These are phyloP conservation scores for Scaptomyza graminum DNA, from an alignment of 1,140 invertebrate species.

Conservation along the genomic window DNA sequence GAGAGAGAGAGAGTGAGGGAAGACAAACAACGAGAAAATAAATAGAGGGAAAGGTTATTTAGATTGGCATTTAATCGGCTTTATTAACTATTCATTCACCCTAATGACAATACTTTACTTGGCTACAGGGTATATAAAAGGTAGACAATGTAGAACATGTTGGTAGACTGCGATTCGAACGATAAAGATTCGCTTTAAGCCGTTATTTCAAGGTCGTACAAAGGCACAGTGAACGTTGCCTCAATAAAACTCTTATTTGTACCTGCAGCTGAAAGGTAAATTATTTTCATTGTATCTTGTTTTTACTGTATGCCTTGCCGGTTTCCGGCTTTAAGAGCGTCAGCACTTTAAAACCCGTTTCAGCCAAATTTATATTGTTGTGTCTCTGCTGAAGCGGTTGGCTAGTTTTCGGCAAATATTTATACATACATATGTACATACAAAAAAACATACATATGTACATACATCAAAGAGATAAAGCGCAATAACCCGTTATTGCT, in stretches of 20 bases:
- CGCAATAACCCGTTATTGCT: constrained; percentile 35
- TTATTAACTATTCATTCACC: neutral
- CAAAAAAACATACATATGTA: neutral
- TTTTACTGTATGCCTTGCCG: constrained; percentile 18
- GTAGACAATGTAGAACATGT: neutral
- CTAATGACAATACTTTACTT: neutral
- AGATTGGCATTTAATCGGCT: neutral
- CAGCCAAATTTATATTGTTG: constrained; percentile 32
- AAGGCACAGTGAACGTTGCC: constrained; percentile 37
- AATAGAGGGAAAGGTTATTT: neutral
- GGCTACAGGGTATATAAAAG: constrained; percentile 1
- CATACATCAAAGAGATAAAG: constrained; percentile 16
- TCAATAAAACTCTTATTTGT: neutral
- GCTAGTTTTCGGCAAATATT: neutral
- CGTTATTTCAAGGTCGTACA: constrained; percentile 70
- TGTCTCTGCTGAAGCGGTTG: neutral
- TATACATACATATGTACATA: neutral
- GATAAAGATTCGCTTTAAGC: constrained; percentile 42
- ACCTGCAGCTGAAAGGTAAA: neutral
- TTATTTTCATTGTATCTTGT: no score
- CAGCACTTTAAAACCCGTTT: constrained; percentile 59
- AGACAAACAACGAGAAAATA: constrained; percentile 4
- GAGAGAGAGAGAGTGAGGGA: neutral
- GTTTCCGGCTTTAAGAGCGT: constrained; percentile 61
- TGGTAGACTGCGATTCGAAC: neutral